phyloP scores from a whole-genome alignment of 2,888 invertebrate species.

The Melieria omissa region DNA sequence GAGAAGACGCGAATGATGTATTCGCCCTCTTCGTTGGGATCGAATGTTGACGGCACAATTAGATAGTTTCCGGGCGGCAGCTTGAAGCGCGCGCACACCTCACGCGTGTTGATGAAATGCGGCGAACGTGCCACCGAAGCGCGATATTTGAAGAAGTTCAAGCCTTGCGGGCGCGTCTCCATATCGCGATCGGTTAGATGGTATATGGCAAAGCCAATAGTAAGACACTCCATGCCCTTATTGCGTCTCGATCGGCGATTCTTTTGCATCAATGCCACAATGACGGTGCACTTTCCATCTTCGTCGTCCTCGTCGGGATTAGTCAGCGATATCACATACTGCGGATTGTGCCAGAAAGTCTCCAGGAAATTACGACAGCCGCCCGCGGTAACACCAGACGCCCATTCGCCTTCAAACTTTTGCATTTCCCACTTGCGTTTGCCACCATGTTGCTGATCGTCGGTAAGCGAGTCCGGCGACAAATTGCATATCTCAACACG shows the following conservation, averaged over 20 bases:
- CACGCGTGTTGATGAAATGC: conserved; percentile 94
- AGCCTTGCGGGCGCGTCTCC: conserved; percentile 79
- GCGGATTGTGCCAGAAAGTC: conserved; percentile 93
- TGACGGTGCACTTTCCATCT: conserved; percentile 91
- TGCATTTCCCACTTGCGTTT: conserved; percentile 94
- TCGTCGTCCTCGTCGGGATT: conserved; percentile 89
- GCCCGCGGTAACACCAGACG: conserved; percentile 87
- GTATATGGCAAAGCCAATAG: conserved; percentile 96
- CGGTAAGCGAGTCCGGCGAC: conserved; percentile 90
- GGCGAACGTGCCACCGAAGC: conserved; percentile 87
- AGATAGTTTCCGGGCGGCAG: conserved; percentile 94
- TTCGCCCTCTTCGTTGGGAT: conserved; percentile 95
- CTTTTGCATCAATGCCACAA: conserved; percentile 96
- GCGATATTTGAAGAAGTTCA: conserved; percentile 95
- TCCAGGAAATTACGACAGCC: conserved; percentile 93
- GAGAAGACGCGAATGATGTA: conserved; percentile 95
- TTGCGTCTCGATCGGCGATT: conserved; percentile 89
- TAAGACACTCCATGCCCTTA: conserved; percentile 90
- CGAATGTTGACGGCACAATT: conserved; percentile 96
- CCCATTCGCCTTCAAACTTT: conserved; percentile 94
- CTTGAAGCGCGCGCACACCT: conserved; percentile 91
- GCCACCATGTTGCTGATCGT: conserved; percentile 74
- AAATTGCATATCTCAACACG: conserved; percentile 95
- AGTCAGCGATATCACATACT: conserved; percentile 85
- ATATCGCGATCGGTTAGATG: conserved; percentile 78